Percentiles rank a stretch among this genome's conserved stretches.
Evolutionary conservation across 1,140 invertebrate genomes (phyloP).

Genomic region (Penaeus indicus): DNA sequence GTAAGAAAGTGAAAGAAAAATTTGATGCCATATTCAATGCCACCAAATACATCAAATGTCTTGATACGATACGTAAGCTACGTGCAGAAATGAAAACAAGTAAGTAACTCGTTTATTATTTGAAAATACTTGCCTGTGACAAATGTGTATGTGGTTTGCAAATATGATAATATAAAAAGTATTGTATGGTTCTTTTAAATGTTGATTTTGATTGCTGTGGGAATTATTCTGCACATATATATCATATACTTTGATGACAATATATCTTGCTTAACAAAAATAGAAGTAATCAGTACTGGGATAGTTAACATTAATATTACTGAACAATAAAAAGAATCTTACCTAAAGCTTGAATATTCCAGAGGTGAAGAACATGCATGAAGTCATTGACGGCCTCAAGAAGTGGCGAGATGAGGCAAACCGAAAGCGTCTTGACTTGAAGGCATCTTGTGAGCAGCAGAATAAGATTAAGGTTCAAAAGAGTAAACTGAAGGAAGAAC

Average conservation of each 20-base stretch:
- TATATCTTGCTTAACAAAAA: too few relatives aligned
- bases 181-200: background rate
- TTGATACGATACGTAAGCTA: constrained; percentile 78
- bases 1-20: constrained; percentile 91
- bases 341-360: background rate
- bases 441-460: constrained; percentile 21
- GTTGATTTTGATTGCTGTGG: too few relatives aligned
- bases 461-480: constrained; percentile 31
- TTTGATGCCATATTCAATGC: constrained; percentile 99
- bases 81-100: constrained; percentile 52
- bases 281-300: too few relatives aligned
- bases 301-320: too few relatives aligned
- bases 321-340: too few relatives aligned
- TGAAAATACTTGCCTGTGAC: background rate
- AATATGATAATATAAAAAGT: background rate
- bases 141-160: background rate
- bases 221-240: too few relatives aligned
- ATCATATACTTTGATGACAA: too few relatives aligned
- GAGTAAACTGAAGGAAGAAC: constrained; percentile 22
- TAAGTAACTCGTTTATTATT: constrained; percentile 20
- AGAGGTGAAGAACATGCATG: constrained; percentile 59
- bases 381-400: constrained; percentile 39
- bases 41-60: constrained; percentile 91
- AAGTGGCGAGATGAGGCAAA: constrained; percentile 53
- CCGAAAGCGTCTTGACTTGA: constrained; percentile 31